A percentile compares a stretch with the other conserved stretches of the same genome.
Evolutionary conservation across 2,797 vertebrate species (phyloP).

Genomic region (Balearica regulorum): DNA sequence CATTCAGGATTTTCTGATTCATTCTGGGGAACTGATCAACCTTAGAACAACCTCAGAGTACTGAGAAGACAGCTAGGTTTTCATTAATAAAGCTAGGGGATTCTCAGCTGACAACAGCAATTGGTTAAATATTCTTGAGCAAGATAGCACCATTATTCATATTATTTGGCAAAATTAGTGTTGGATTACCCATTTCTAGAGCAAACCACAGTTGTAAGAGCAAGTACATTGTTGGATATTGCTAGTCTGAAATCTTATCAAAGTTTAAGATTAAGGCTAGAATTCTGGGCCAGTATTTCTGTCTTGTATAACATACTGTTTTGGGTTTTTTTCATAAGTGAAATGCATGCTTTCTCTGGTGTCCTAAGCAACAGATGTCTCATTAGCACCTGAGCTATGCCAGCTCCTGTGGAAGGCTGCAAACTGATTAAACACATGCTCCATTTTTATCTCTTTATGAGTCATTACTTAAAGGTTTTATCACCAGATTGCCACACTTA

Average conservation of each 20-base stretch:
- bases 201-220: background rate
- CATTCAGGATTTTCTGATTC: background rate
- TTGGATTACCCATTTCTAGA: background rate
- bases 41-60: background rate
- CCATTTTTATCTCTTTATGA: conserved; percentile 78
- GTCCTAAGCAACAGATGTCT: conserved; percentile 76
- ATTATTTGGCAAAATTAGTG: background rate
- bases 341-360: conserved; percentile 45
- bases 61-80: background rate
- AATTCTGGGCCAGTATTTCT: conserved; percentile 2
- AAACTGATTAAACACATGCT: conserved; percentile 78
- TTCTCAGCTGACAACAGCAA: background rate
- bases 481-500: conserved; percentile 77
- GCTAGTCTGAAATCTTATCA: background rate
- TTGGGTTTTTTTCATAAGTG: background rate
- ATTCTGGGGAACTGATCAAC: background rate
- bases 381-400: conserved; percentile 76
- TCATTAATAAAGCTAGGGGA: background rate
- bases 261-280: conserved; percentile 1
- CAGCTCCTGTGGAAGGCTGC: conserved; percentile 69
- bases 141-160: background rate
- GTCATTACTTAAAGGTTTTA: conserved; percentile 80
- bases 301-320: background rate
- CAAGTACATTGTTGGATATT: background rate
- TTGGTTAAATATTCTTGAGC: background rate